phyloP scores from a whole-genome alignment of 2,888 invertebrate genomes.

The Platynereis dumerilii region DNA sequence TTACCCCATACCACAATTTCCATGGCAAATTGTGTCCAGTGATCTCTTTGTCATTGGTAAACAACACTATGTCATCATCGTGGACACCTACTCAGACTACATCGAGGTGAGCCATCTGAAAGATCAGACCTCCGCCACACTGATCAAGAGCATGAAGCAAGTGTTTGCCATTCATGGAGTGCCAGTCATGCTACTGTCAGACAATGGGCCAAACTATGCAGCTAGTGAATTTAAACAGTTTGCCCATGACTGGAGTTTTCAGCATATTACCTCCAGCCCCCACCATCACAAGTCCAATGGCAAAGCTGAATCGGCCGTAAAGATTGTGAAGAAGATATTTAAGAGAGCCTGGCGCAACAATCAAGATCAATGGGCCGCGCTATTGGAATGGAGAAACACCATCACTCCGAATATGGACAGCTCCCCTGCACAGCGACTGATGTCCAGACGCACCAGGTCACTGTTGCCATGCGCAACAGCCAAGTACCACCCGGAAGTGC shows the following conservation, averaged over 20 bases:
- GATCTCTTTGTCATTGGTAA: background rate
- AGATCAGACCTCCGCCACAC: background rate
- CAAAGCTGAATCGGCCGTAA: too few relatives aligned
- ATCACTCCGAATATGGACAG: background rate
- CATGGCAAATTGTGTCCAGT: background rate
- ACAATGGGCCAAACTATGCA: background rate
- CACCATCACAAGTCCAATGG: background rate
- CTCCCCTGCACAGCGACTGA: background rate
- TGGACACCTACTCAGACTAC: background rate
- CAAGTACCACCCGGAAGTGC: background rate
- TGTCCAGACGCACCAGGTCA: background rate
- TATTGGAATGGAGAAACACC: background rate
- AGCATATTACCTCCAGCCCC: background rate
- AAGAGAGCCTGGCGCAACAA: background rate
- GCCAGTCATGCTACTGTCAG: background rate
- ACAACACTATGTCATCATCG: background rate
- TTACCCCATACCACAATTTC: background rate
- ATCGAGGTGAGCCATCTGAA: background rate
- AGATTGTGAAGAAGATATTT: too few relatives aligned
- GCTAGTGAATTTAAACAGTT: background rate
- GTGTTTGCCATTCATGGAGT: background rate
- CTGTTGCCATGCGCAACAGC: background rate
- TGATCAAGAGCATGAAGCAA: background rate
- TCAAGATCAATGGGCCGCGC: background rate
- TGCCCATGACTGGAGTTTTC: background rate